Conservation (phyloP, 1,140 invertebrate species). For the Homarus americanus region DNA sequence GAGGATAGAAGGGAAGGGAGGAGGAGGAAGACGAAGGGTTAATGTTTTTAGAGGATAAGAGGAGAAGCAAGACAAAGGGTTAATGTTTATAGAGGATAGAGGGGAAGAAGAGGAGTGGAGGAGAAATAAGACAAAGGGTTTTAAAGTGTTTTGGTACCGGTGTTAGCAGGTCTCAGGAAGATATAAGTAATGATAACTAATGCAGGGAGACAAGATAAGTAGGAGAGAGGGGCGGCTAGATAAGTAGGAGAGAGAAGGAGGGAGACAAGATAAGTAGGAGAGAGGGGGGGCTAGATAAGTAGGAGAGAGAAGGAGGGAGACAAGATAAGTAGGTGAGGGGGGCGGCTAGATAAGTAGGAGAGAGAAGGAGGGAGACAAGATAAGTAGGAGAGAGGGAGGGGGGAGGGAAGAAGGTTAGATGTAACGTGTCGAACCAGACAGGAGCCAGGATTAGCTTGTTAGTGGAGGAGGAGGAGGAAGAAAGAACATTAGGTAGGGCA, state of each 20-base stretch:
- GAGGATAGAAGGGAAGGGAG: too few relatives aligned
- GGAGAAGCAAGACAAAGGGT: not conserved
- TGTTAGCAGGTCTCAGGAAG: too few relatives aligned
- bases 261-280: not conserved
- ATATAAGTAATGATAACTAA: not conserved
- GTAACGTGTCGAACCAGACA: not conserved
- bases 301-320: too few relatives aligned
- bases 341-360: too few relatives aligned
- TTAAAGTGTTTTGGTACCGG: too few relatives aligned
- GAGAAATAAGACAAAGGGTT: too few relatives aligned
- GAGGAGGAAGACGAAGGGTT: too few relatives aligned
- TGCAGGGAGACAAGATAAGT: not conserved
- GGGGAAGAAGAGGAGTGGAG: too few relatives aligned
- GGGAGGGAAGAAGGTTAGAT: not conserved
- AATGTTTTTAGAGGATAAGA: not conserved
- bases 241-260: not conserved
- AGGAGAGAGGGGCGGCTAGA: not conserved
- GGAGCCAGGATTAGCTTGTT: not conserved
- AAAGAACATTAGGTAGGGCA: not conserved
- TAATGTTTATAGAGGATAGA: too few relatives aligned
- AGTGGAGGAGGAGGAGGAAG: constrained; percentile 8
- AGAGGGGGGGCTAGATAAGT: too few relatives aligned
- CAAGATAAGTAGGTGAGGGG: not conserved
- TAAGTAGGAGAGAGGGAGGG: too few relatives aligned
- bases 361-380: too few relatives aligned